Conservation (phyloP, 64 coral and sea anemone genomes). For the Orbicella faveolata region DNA sequence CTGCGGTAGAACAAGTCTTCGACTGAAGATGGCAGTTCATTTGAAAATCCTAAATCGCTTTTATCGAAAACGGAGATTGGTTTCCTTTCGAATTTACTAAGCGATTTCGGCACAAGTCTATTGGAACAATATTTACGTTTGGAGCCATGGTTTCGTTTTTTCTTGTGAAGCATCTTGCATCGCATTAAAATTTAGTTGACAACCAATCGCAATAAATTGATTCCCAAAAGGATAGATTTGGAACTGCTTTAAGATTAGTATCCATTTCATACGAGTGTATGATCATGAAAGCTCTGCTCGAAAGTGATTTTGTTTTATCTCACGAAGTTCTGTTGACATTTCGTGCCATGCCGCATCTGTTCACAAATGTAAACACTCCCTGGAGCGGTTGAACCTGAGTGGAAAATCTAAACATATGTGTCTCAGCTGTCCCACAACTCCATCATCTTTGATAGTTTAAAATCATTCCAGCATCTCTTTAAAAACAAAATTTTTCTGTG, state of each 20-base stretch:
- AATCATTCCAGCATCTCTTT: too few relatives aligned
- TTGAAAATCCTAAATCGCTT: background rate
- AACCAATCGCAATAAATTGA: background rate
- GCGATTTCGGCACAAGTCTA: too few relatives aligned
- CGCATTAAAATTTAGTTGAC: background rate
- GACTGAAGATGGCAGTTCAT: background rate
- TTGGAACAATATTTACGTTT: background rate
- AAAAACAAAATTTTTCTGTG: background rate
- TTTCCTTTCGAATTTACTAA: background rate
- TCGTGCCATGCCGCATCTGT: background rate
- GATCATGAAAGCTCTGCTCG: background rate
- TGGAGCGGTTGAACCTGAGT: background rate
- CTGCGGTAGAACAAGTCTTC: background rate
- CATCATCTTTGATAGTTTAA: too few relatives aligned
- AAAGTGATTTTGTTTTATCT: background rate
- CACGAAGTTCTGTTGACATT: too few relatives aligned
- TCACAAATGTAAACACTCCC: background rate
- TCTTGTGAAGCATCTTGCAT: slow-evolving; percentile 22
- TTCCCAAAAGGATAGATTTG: too few relatives aligned
- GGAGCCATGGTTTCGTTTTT: slow-evolving; percentile 40
- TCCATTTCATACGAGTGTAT: background rate
- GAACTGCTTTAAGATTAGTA: too few relatives aligned
- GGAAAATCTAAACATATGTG: background rate
- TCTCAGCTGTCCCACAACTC: too few relatives aligned
- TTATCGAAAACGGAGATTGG: background rate